These are phyloP conservation scores for Baronia brevicornis DNA, from an alignment of 2,888 invertebrate species.

Conservation along the genomic window DNA sequence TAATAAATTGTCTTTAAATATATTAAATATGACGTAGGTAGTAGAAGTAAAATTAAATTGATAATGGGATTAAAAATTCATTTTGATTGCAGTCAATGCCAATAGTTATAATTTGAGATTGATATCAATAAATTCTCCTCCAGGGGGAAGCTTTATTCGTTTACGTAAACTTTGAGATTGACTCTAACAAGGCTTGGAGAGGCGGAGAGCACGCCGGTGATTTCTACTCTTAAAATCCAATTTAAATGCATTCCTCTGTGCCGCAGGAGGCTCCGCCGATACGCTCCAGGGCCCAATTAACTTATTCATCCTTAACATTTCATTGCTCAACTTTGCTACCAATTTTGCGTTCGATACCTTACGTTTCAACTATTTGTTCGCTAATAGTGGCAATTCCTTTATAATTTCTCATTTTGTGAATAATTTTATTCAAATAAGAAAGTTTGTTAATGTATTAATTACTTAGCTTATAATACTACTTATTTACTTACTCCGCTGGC, in stretches of 20 bases:
- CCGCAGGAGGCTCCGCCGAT: slow-evolving; percentile 69
- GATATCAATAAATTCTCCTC: slow-evolving; percentile 63
- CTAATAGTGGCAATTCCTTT: no score
- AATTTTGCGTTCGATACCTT: slow-evolving; percentile 21
- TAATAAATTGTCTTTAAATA: no score
- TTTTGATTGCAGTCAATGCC: slow-evolving; percentile 11
- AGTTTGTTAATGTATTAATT: no score
- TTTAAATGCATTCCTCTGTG: slow-evolving; percentile 76
- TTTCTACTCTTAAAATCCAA: slow-evolving; percentile 76
- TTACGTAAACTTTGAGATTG: slow-evolving; percentile 74
- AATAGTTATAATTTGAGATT: slow-evolving; percentile 29
- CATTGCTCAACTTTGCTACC: slow-evolving; percentile 61
- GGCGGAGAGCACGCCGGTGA: slow-evolving; percentile 63
- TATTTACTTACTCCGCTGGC: no score
- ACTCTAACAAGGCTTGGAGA: slow-evolving; percentile 69
- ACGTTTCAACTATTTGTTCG: slow-evolving; percentile 1
- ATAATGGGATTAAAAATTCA: slow-evolving; percentile 8
- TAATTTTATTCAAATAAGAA: no score
- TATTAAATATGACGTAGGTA: neutral
- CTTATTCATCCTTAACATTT: slow-evolving; percentile 75
- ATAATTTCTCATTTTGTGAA: no score
- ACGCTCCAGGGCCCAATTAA: slow-evolving; percentile 72
- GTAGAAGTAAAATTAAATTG: neutral
- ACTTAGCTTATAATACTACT: no score
- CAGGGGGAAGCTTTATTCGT: slow-evolving; percentile 66